phyloP scores from a whole-genome alignment of 35 echinoderm and acorn worm species.

The Anneissia japonica region DNA sequence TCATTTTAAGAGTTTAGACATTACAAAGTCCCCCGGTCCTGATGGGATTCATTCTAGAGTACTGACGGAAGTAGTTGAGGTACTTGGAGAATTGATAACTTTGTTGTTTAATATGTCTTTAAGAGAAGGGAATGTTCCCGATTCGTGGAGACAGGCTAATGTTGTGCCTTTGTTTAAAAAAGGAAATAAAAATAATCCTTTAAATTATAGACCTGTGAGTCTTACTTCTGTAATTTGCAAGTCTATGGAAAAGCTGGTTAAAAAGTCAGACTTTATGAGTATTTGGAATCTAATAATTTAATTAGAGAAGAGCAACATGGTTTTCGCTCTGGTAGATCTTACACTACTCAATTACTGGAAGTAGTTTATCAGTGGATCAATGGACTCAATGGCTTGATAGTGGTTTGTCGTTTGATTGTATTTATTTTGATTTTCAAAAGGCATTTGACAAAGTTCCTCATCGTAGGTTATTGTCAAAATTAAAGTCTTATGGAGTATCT shows the following conservation, averaged over 20 bases:
- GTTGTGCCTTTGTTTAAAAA: background rate
- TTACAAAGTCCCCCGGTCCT: background rate
- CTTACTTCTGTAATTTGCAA: slow-evolving; percentile 7
- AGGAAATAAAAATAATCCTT: background rate
- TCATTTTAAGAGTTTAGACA: background rate
- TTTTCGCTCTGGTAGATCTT: too few relatives aligned
- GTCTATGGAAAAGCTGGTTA: slow-evolving; percentile 21
- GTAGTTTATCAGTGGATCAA: background rate
- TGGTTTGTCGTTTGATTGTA: background rate
- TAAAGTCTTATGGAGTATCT: slow-evolving; percentile 20
- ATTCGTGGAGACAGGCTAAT: background rate
- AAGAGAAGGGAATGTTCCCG: background rate
- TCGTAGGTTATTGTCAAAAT: slow-evolving; percentile 11
- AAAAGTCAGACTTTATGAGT: slow-evolving; percentile 11
- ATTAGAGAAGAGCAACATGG: background rate
- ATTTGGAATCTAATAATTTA: slow-evolving; percentile 11
- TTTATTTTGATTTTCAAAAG: slow-evolving; percentile 27
- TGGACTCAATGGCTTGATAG: background rate
- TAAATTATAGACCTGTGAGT: slow-evolving; percentile 1
- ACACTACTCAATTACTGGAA: background rate
- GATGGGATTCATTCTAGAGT: slow-evolving; percentile 7
- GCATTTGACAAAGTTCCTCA: slow-evolving; percentile 75
- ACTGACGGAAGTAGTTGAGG: background rate
- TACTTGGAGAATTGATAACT: background rate
- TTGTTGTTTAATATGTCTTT: slow-evolving; percentile 9